Evolutionary conservation across 2,797 vertebrate genomes (phyloP), one percentile per base, ranked within the genome.

Genomic region (Phylloscopus collybita): DNA sequence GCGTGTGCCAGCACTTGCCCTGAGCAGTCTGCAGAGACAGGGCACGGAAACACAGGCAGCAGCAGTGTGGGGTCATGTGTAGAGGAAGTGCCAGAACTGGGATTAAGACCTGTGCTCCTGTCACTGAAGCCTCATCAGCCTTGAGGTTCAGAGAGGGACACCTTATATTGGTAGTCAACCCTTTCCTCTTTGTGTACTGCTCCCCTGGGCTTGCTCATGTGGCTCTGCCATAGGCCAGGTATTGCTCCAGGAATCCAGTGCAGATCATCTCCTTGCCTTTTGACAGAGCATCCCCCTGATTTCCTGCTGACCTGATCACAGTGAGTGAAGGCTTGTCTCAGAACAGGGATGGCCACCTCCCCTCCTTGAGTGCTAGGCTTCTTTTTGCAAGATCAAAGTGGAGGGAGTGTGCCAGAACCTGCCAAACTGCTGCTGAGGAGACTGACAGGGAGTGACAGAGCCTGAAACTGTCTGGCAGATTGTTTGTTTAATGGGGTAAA

Each of bases 401-500:
- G 66, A 84, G 36, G 23, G 54, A 80, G 42, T 44, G 27, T 70
- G 84, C 92, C 89, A 89, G 66, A 79, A 75, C 60, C 93, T 90
- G 93, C 90, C 91, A 81, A 76, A 84, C 70, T 86, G 83, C 80
- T 92, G 62, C 81, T 80, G 87, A 25, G 81, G 92, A 95, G 88
- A 62, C 74, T 91, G 92, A 64, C 61, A 20, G 65, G 59, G 93
- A 94, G 60, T 90, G 92, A 93, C 93, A 89, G 96, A 95, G 95
- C 94, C 96, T 96, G 93, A 85, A 96, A 95, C 88, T 87, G 94
- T 84, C 93, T 91, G 83, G 84, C 85, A 90, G 92, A 81, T 93
- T 93, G 88, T 94, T 96, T 95, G 86, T 93, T 97, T 95, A 94
- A 91, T 93, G 91, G 95, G 65, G 57, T 80, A 56, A 93, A 93